Percentiles rank a stretch among this genome's conserved stretches.
Conservation (phyloP, 2,888 invertebrate species). For the Dione vanillae region DNA sequence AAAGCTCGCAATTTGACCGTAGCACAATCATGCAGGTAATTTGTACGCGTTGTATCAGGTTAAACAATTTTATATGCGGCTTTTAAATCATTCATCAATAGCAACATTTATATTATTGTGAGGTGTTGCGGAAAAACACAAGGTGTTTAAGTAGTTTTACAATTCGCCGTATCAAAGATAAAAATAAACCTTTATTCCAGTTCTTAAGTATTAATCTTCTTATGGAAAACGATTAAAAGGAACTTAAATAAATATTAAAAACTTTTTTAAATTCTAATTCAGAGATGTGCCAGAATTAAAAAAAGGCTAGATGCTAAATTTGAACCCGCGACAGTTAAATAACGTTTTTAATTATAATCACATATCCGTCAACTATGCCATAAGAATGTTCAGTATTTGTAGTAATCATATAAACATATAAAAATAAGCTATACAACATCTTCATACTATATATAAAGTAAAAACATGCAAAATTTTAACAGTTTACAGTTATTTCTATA, state of each 20-base stretch:
- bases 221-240: not conserved
- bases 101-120: constrained; percentile 5
- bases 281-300: too few relatives aligned
- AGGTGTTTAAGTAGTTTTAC: not conserved
- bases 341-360: too few relatives aligned
- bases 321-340: too few relatives aligned
- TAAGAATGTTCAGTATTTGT: too few relatives aligned
- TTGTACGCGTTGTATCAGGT: constrained; percentile 20
- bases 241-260: too few relatives aligned
- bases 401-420: too few relatives aligned
- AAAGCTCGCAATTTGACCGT: constrained; percentile 23
- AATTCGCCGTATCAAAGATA: not conserved
- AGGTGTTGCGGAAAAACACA: not conserved
- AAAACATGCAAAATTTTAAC: not conserved
- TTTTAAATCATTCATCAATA: constrained; percentile 23
- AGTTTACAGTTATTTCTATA: constrained; percentile 14
- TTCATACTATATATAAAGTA: too few relatives aligned
- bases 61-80: constrained; percentile 25
- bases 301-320: too few relatives aligned
- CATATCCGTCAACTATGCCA: too few relatives aligned
- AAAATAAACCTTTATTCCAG: not conserved
- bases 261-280: too few relatives aligned
- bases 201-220: constrained; percentile 1
- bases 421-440: too few relatives aligned
- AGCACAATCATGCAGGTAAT: constrained; percentile 30